A percentile compares a stretch with the other conserved stretches of the same genome.
Evolutionary conservation across 2,888 invertebrate genomes (phyloP).

Genomic region (Euphydryas editha): DNA sequence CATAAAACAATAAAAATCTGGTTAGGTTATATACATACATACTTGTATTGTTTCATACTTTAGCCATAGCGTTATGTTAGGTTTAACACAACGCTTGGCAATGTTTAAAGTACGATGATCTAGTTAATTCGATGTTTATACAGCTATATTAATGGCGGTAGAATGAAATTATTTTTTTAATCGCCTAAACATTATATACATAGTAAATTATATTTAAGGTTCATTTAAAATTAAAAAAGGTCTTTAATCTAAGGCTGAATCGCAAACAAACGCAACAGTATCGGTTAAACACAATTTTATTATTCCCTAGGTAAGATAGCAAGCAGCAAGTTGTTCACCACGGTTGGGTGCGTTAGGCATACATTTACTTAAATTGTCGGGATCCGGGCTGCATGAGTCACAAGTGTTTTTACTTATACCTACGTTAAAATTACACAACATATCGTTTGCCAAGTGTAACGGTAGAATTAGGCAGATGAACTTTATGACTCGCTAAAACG

Average conservation of each 20-base stretch:
- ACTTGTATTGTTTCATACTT: too few relatives aligned
- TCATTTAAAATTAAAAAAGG: not conserved
- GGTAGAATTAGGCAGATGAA: constrained; percentile 5
- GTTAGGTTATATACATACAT: too few relatives aligned
- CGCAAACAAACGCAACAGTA: not conserved
- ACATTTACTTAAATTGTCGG: constrained; percentile 37
- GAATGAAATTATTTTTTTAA: too few relatives aligned
- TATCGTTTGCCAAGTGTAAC: constrained; percentile 23
- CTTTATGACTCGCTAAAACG: not conserved
- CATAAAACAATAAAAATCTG: too few relatives aligned
- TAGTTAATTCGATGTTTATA: too few relatives aligned
- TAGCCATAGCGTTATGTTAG: too few relatives aligned
- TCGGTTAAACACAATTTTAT: constrained; percentile 13
- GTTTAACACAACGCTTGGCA: too few relatives aligned
- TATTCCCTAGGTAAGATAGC: constrained; percentile 21
- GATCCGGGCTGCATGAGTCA: constrained; percentile 39
- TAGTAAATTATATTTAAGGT: not conserved
- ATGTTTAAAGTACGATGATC: too few relatives aligned
- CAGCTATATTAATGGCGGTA: too few relatives aligned
- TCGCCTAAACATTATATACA: too few relatives aligned
- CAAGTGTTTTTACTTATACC: constrained; percentile 18
- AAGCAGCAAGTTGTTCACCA: constrained; percentile 20
- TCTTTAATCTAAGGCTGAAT: not conserved
- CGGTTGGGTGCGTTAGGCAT: constrained; percentile 33
- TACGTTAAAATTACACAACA: constrained; percentile 9